phyloP scores from a whole-genome alignment of 2,888 invertebrate genomes.

The Cloeon dipterum region DNA sequence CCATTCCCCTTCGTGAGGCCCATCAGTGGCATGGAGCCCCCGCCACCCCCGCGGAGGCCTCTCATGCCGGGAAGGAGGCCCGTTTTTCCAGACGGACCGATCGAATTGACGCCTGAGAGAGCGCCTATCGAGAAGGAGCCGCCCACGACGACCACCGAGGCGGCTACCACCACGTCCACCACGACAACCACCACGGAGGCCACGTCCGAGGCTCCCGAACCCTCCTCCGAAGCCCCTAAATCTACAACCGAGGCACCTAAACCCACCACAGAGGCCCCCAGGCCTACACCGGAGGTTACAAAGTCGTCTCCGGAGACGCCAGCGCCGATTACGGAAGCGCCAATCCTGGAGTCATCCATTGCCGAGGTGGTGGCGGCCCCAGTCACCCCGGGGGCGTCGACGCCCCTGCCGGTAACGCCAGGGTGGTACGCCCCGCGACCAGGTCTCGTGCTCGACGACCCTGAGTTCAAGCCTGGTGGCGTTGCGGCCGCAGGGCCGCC shows the following conservation, averaged over 20 bases:
- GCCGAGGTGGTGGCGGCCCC: slow-evolving; percentile 10
- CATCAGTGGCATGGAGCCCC: no score
- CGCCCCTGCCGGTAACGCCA: no score
- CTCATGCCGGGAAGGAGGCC: no score
- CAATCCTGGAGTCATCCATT: slow-evolving; percentile 13
- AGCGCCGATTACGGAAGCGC: slow-evolving; percentile 9
- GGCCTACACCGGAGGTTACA: no score
- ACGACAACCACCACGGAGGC: slow-evolving; percentile 15
- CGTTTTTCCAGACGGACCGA: no score
- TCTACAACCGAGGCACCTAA: no score
- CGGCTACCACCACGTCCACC: slow-evolving; percentile 10
- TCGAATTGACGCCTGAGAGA: no score
- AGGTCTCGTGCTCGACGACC: slow-evolving; percentile 67
- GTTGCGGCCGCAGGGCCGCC: slow-evolving; percentile 15
- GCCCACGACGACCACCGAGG: slow-evolving; percentile 6
- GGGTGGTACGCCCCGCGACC: slow-evolving; percentile 33
- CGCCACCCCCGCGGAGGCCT: no score
- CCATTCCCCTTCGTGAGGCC: slow-evolving; percentile 46
- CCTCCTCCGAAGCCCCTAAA: no score
- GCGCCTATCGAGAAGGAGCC: no score
- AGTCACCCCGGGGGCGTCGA: no score
- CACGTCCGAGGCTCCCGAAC: slow-evolving; percentile 12
- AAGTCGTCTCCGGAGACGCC: neutral
- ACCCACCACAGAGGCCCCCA: no score
- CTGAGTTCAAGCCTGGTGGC: slow-evolving; percentile 50